A percentile compares a stretch with the other conserved stretches of the same genome.
Conservation (phyloP, 1,140 invertebrate species). For the Aphaenogaster rudis region DNA sequence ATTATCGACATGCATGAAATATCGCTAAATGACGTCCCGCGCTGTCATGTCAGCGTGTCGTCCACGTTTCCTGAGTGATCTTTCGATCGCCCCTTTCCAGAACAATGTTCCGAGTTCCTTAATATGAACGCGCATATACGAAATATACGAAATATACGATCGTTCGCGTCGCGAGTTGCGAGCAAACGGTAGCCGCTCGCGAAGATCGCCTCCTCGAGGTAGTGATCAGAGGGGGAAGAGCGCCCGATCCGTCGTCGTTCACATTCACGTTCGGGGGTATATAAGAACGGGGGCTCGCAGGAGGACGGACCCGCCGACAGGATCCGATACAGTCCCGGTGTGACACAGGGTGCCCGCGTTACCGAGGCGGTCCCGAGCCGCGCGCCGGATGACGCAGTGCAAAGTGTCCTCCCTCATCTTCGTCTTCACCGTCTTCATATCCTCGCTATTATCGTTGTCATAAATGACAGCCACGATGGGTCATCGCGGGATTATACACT, state of each 20-base stretch:
- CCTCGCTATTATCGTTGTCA: background rate
- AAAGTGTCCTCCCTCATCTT: conserved; percentile 5
- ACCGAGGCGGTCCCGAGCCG: background rate
- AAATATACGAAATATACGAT: conserved; percentile 27
- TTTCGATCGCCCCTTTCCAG: background rate
- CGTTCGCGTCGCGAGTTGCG: background rate
- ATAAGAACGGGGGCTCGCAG: conserved; percentile 43
- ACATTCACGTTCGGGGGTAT: background rate
- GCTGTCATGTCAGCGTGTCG: no score
- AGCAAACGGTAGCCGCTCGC: conserved; percentile 20
- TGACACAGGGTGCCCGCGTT: conserved; percentile 9
- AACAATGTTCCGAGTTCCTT: conserved; percentile 3
- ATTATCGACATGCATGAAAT: no score
- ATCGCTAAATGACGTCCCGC: no score
- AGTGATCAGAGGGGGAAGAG: conserved; percentile 19
- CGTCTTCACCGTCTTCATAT: background rate
- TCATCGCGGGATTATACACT: conserved; percentile 37
- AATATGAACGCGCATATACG: background rate
- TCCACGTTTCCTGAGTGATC: no score
- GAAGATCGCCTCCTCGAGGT: background rate
- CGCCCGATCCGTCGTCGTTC: background rate
- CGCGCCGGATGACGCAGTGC: conserved; percentile 27
- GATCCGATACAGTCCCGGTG: conserved; percentile 4
- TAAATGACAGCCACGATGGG: conserved; percentile 58
- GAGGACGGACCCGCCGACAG: conserved; percentile 21